Evolutionary conservation across 2,797 vertebrate species (phyloP).

Genomic region (Harpagifer antarcticus): DNA sequence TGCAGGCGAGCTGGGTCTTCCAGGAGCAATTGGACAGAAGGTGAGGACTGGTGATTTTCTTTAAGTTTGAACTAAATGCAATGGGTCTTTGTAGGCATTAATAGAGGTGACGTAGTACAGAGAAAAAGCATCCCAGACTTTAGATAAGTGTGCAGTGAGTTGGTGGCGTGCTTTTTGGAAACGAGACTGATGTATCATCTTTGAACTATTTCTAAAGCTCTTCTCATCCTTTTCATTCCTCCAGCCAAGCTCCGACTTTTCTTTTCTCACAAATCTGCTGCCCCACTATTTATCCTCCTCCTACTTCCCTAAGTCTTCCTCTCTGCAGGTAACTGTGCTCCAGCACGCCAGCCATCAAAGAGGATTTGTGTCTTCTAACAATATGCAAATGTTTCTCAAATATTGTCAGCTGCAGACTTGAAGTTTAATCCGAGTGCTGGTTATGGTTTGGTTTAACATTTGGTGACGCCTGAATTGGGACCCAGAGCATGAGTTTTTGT

Average conservation of each 20-base stretch:
- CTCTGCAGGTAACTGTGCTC: slow-evolving; percentile 62
- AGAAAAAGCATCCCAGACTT: not conserved
- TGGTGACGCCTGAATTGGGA: slow-evolving; percentile 14
- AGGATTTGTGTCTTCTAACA: slow-evolving; percentile 55
- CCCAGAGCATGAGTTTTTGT: slow-evolving; percentile 16
- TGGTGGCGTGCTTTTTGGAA: not conserved
- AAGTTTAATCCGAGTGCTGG: slow-evolving; percentile 49
- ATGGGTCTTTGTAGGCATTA: not conserved
- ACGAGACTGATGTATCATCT: slow-evolving; percentile 5
- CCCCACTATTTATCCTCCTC: slow-evolving; percentile 58
- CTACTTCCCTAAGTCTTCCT: slow-evolving; percentile 56
- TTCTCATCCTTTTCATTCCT: slow-evolving; percentile 40
- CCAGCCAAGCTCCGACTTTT: slow-evolving; percentile 59
- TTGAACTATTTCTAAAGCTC: slow-evolving; percentile 31
- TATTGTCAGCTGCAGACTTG: slow-evolving; percentile 20
- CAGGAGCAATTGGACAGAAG: slow-evolving; percentile 90
- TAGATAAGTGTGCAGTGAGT: not conserved
- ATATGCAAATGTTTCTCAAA: slow-evolving; percentile 61
- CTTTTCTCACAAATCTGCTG: slow-evolving; percentile 59
- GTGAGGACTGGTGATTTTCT: slow-evolving; percentile 67
- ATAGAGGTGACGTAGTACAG: not conserved
- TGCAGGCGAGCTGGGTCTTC: slow-evolving; percentile 88
- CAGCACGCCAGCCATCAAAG: slow-evolving; percentile 43
- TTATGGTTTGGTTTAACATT: slow-evolving; percentile 47
- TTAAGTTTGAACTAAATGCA: not conserved